These are phyloP conservation scores for Macrosoma leucophasiata DNA, from an alignment of 2,888 invertebrate species.

Conservation along the genomic window DNA sequence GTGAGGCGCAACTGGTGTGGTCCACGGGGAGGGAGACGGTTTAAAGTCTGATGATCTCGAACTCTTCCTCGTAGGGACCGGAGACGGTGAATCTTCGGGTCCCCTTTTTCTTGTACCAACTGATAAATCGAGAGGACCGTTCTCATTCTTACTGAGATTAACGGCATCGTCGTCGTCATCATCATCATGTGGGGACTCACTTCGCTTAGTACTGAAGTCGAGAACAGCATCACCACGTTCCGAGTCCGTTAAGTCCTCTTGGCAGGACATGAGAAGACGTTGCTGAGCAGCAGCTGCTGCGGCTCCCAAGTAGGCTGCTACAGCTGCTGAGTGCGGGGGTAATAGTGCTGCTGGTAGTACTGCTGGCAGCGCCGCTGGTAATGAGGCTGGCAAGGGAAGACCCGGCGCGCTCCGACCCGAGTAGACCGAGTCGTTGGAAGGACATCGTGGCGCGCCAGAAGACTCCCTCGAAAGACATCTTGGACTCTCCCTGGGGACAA, in stretches of 20 bases:
- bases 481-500: conserved; percentile 86
- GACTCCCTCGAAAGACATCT: conserved; percentile 90
- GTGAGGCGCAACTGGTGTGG: conserved; percentile 85
- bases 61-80: conserved; percentile 79
- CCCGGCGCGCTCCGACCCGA: conserved; percentile 78
- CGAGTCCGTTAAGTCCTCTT: conserved; percentile 80
- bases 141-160: conserved; percentile 82
- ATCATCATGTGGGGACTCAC: conserved; percentile 66
- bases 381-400: conserved; percentile 72
- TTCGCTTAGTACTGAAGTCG: conserved; percentile 87
- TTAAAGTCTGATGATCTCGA: conserved; percentile 81
- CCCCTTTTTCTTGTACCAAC: conserved; percentile 84
- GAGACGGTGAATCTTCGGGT: conserved; percentile 77
- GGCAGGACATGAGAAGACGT: conserved; percentile 84
- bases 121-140: conserved; percentile 87
- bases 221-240: conserved; percentile 80
- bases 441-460: conserved; percentile 83
- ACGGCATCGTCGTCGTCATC: conserved; percentile 80
- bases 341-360: conserved; percentile 81
- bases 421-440: conserved; percentile 85
- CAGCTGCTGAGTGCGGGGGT: conserved; percentile 87
- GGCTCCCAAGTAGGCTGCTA: conserved; percentile 87
- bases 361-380: conserved; percentile 80
- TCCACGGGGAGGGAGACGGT: conserved; percentile 84
- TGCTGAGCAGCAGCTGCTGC: conserved; percentile 85